These are phyloP conservation scores for Axis porcinus DNA, from an alignment of 2,113 vertebrate genomes.

Conservation along the genomic window DNA sequence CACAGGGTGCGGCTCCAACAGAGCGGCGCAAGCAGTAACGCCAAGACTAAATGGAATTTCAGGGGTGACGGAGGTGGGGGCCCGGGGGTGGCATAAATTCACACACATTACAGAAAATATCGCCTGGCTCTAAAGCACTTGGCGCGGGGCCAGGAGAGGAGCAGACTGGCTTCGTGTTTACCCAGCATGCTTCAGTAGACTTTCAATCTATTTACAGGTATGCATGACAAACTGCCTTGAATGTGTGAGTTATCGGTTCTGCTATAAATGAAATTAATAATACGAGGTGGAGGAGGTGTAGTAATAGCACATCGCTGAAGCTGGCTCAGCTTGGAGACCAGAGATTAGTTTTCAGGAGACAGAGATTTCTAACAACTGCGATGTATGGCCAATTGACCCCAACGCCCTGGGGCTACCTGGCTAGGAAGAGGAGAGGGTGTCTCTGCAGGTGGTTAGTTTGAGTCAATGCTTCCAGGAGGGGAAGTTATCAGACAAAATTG, in stretches of 20 bases:
- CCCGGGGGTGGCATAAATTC: neutral
- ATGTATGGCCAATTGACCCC: neutral
- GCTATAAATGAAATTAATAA: conserved; percentile 61
- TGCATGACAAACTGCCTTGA: conserved; percentile 50
- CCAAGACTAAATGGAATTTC: conserved; percentile 51
- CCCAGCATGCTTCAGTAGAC: conserved; percentile 55
- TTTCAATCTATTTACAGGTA: conserved; percentile 64
- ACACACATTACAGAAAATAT: neutral
- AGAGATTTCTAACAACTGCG: accelerated
- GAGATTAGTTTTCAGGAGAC: neutral
- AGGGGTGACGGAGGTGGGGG: neutral
- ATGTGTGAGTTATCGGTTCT: conserved; percentile 55
- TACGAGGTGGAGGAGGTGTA: neutral
- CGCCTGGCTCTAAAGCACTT: neutral
- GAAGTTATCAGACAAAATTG: accelerated
- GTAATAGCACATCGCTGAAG: neutral
- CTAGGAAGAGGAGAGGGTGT: neutral
- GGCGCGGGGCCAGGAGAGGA: conserved; percentile 14
- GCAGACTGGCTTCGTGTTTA: neutral
- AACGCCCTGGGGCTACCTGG: neutral
- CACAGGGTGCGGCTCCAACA: neutral
- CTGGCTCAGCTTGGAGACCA: neutral
- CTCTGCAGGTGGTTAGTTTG: neutral
- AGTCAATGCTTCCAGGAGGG: neutral
- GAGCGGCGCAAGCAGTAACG: neutral